Conservation (phyloP, 2,113 vertebrate genomes). For the Tragelaphus scriptus region DNA sequence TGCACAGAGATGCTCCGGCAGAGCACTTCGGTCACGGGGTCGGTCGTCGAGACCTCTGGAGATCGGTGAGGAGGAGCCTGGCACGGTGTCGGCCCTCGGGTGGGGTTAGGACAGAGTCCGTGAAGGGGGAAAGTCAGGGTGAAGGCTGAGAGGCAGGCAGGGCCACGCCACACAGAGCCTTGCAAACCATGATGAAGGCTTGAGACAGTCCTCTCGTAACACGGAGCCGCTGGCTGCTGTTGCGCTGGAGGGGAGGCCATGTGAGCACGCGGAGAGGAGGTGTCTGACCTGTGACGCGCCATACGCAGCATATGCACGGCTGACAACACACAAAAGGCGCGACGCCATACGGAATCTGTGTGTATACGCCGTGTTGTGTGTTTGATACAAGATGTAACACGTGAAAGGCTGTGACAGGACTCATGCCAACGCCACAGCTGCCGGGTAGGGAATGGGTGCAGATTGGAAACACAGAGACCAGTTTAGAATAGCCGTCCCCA, state of each 20-base stretch:
- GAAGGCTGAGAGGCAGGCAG: not conserved
- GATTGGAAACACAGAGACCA: not conserved
- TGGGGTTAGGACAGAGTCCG: not conserved
- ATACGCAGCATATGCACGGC: accelerated
- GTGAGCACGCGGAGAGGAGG: not conserved
- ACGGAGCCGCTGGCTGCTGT: not conserved
- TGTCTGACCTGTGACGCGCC: not conserved
- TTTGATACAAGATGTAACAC: too few species aligned
- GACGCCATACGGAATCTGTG: accelerated
- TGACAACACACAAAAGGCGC: not conserved
- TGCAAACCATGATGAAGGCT: accelerated
- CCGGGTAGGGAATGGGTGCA: not conserved
- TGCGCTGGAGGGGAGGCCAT: not conserved
- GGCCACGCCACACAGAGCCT: not conserved
- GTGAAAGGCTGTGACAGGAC: accelerated
- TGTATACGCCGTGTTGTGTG: not conserved
- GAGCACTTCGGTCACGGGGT: too few species aligned
- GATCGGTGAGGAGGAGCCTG: not conserved
- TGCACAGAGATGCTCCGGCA: too few species aligned
- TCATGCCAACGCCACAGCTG: accelerated
- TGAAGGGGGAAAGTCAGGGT: not conserved
- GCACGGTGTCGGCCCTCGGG: accelerated
- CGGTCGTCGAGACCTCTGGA: accelerated
- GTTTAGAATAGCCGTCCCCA: not conserved
- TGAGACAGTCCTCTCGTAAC: accelerated